These are phyloP conservation scores for Teleogryllus occipitalis DNA, from an alignment of 1,140 invertebrate species.

Conservation along the genomic window DNA sequence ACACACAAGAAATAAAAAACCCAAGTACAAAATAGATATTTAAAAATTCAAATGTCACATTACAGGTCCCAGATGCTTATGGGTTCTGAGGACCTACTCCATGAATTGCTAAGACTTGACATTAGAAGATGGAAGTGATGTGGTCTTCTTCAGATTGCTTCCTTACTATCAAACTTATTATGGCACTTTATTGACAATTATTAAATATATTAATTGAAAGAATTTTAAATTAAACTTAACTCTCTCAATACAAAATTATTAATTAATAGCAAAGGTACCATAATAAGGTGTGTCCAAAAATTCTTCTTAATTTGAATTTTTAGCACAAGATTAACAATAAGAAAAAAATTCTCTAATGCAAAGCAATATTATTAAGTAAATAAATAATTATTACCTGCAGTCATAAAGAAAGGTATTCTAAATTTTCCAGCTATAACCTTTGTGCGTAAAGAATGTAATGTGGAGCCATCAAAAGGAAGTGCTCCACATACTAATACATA, in stretches of 20 bases:
- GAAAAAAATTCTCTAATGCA: neutral
- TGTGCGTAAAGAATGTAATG: conserved; percentile 70
- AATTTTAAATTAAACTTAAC: neutral
- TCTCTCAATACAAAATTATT: neutral
- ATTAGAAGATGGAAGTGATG: too few species aligned
- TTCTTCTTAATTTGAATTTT: neutral
- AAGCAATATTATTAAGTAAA: neutral
- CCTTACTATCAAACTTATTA: too few species aligned
- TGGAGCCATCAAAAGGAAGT: conserved; percentile 82
- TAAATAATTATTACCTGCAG: conserved; percentile 54
- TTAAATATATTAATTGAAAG: neutral
- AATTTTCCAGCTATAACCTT: conserved; percentile 79
- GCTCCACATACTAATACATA: conserved; percentile 90
- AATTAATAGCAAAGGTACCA: neutral
- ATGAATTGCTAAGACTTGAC: too few species aligned
- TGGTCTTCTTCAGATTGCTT: too few species aligned
- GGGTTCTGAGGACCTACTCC: too few species aligned
- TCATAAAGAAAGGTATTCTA: conserved; percentile 89
- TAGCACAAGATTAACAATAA: conserved; percentile 13
- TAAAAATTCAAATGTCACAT: too few species aligned
- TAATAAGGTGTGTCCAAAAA: neutral
- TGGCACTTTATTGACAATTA: too few species aligned
- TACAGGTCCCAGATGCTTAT: too few species aligned
- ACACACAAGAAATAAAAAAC: too few species aligned
- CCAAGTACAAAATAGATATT: too few species aligned